Percentiles rank a stretch among this genome's conserved stretches.
phyloP scores from a whole-genome alignment of 1,140 invertebrate genomes.

The Chelonus insularis region DNA sequence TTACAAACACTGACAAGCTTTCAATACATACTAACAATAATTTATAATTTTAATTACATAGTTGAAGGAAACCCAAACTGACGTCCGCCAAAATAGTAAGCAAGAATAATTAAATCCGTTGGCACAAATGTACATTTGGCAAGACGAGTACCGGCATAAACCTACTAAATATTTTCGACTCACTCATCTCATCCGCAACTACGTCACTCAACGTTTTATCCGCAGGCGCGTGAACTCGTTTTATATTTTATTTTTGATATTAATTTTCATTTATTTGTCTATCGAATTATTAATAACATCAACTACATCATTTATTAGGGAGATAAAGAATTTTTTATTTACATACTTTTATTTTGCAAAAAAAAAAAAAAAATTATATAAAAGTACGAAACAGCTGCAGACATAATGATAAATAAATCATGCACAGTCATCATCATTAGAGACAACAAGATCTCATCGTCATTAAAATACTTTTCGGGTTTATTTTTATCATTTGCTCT shows the following conservation, averaged over 20 bases:
- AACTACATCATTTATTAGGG: background rate
- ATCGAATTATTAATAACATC: slow-evolving; percentile 24
- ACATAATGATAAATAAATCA: slow-evolving; percentile 5
- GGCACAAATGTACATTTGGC: slow-evolving; percentile 31
- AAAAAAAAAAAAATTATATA: background rate
- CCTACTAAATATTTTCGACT: slow-evolving; percentile 30
- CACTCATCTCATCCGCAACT: background rate
- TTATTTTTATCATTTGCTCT: slow-evolving; percentile 26
- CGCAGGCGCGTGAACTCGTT: slow-evolving; percentile 21
- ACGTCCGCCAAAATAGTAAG: slow-evolving; percentile 33
- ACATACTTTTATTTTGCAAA: background rate
- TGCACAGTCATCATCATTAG: background rate
- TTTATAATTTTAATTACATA: too few species aligned
- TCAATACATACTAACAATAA: too few species aligned
- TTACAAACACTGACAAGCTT: too few species aligned
- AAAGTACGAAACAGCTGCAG: slow-evolving; percentile 6
- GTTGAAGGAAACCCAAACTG: background rate
- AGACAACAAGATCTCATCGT: slow-evolving; percentile 19
- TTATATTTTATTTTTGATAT: slow-evolving; percentile 28
- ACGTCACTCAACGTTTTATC: background rate
- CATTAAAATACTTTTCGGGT: slow-evolving; percentile 22
- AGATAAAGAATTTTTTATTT: background rate
- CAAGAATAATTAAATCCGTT: slow-evolving; percentile 36
- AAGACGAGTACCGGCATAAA: slow-evolving; percentile 21
- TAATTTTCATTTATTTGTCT: background rate